A percentile compares a stretch with the other conserved stretches of the same genome.
Conservation (phyloP, 2,888 invertebrate genomes). For the Diplazon laetatorius region DNA sequence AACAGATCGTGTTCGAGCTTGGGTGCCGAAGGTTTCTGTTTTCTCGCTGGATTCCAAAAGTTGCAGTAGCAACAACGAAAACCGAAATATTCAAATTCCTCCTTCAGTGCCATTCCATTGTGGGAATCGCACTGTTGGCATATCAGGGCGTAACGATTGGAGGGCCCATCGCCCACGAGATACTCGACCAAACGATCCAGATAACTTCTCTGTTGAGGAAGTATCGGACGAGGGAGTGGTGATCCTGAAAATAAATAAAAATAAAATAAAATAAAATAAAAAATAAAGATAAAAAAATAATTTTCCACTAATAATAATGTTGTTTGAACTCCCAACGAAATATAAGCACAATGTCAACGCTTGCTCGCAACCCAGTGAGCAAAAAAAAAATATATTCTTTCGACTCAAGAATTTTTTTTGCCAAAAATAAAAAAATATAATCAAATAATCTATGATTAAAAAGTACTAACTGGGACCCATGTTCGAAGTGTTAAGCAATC, state of each 20-base stretch:
- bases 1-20: constrained; percentile 79
- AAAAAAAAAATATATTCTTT: too few relatives aligned
- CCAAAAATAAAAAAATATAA: too few relatives aligned
- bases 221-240: constrained; percentile 87
- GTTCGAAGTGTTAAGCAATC: constrained; percentile 71
- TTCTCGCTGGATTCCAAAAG: constrained; percentile 93
- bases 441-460: not conserved
- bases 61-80: constrained; percentile 97
- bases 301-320: too few relatives aligned
- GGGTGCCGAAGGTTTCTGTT: constrained; percentile 92
- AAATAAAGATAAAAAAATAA: too few relatives aligned
- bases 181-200: constrained; percentile 96
- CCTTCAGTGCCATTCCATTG: constrained; percentile 93
- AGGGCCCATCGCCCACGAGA: constrained; percentile 97
- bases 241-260: constrained; percentile 68
- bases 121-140: constrained; percentile 95
- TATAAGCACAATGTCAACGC: too few relatives aligned
- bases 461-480: constrained; percentile 73
- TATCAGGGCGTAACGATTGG: constrained; percentile 96
- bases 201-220: constrained; percentile 89
- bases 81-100: constrained; percentile 88
- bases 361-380: too few relatives aligned
- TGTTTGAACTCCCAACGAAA: too few relatives aligned
- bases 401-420: too few relatives aligned
- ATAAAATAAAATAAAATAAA: too few relatives aligned